Evolutionary conservation across 1,140 invertebrate genomes (phyloP), one percentile per base, ranked within the genome.

Genomic region (Maconellicoccus hirsutus): DNA sequence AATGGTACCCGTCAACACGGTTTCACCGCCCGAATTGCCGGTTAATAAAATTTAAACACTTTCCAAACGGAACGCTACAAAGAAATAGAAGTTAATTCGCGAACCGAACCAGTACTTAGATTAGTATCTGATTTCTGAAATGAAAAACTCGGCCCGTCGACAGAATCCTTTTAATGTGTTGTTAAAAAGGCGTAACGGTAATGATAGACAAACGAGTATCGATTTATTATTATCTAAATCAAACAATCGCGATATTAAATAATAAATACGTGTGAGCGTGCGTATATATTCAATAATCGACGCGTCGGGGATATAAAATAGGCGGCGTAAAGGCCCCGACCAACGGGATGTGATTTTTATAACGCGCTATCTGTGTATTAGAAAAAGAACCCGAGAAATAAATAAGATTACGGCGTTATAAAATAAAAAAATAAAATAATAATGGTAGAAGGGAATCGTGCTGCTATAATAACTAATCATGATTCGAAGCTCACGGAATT

Each of bases 401-500:
- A 66, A 66, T 66, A 66, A 25, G 25, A 66, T 23, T 66, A 26
- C 61, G 61, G 25, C 61, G 61, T 26, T 66, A 23, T 66, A 66
- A 66, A 66, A 66, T 66, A 66, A 66, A 66, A 59, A 25, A 23
- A 25, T 66, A 66, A 25, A 66, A 66, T 66, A 66, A 66, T 26
- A 66, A 66, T 22, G 25, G 3, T 26, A 66, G n/a, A n/a, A 66
- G 8, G 25, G 25, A 66, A 66, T 66, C 61, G 61, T 66, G 61
- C 61, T 25, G 25, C 61, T 66, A 66, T 66, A 66, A 66, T 66
- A 66, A 66, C 61, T 66, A 66, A 66, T 66, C 61, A 66, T 66
- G 61, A 66, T 66, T 66, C 61, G 61, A 66, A 66, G 61, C 61
- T 66, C 61, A 66, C 61, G 61, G 61, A 66, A 66, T 66, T 66